These are phyloP conservation scores for Nylanderia fulva DNA, from an alignment of 1,140 invertebrate genomes.

Conservation along the genomic window DNA sequence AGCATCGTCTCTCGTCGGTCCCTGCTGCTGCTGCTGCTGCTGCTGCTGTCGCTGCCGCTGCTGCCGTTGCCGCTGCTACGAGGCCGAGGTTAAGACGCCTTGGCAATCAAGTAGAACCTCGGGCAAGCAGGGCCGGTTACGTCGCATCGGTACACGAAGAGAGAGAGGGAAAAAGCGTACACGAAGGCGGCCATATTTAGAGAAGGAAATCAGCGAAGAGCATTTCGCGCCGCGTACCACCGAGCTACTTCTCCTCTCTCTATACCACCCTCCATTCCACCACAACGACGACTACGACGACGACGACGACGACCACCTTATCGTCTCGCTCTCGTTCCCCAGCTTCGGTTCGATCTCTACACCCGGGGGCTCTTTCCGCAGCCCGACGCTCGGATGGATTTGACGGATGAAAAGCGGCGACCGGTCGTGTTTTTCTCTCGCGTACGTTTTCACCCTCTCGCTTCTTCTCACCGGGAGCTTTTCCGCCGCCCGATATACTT, in stretches of 20 bases:
- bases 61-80: conserved; percentile 31
- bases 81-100: conserved; percentile 85
- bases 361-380: conserved; percentile 52
- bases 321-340: conserved; percentile 50
- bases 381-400: conserved; percentile 65
- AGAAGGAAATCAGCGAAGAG: conserved; percentile 85
- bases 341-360: conserved; percentile 51
- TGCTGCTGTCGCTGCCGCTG: neutral
- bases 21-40: neutral
- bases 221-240: conserved; percentile 79
- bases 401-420: conserved; percentile 74
- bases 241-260: conserved; percentile 46
- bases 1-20: neutral
- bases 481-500: conserved; percentile 34
- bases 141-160: conserved; percentile 67
- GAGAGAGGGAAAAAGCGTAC: conserved; percentile 72
- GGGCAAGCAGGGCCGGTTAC: conserved; percentile 85
- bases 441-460: neutral
- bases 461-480: neutral
- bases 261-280: conserved; percentile 45
- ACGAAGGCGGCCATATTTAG: conserved; percentile 85
- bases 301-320: conserved; percentile 39
- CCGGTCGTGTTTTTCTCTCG: conserved; percentile 35
- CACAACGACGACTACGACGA: conserved; percentile 41
- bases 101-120: conserved; percentile 86